These are phyloP conservation scores for Mallotus villosus DNA, from an alignment of 2,797 vertebrate species.

Conservation along the genomic window DNA sequence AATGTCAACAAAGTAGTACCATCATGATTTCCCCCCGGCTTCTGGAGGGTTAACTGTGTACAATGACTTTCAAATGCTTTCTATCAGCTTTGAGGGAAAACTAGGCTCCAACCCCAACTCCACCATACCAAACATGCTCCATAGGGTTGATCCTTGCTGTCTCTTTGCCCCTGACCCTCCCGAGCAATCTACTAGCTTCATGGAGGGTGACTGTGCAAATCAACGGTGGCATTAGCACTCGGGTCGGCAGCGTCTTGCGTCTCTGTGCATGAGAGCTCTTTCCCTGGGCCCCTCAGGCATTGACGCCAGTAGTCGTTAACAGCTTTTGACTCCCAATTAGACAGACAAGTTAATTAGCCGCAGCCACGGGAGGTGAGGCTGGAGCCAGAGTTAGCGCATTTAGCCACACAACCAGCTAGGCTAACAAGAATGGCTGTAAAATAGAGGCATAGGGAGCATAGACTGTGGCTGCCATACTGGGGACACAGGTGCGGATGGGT, in stretches of 20 bases:
- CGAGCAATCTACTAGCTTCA: slow-evolving; percentile 66
- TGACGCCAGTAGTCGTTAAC: slow-evolving; percentile 67
- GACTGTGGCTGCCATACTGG: too few relatives aligned
- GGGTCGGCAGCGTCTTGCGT: slow-evolving; percentile 46
- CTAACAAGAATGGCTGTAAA: not conserved
- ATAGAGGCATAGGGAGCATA: too few relatives aligned
- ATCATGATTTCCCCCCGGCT: too few relatives aligned
- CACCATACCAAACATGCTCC: not conserved
- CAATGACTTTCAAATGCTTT: too few relatives aligned
- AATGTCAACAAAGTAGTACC: not conserved
- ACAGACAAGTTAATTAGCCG: slow-evolving; percentile 70
- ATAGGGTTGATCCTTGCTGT: not conserved
- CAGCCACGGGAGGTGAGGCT: slow-evolving; percentile 54
- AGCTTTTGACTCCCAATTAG: slow-evolving; percentile 77
- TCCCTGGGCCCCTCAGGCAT: slow-evolving; percentile 53
- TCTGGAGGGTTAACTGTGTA: too few relatives aligned
- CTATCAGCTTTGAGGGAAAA: too few relatives aligned
- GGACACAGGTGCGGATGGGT: too few relatives aligned
- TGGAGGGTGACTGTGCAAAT: slow-evolving; percentile 66
- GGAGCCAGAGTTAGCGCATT: not conserved
- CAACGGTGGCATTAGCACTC: slow-evolving; percentile 43
- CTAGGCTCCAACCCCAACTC: too few relatives aligned
- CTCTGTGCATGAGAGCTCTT: slow-evolving; percentile 57
- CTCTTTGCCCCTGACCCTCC: slow-evolving; percentile 46
- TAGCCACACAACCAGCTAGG: not conserved